Percentiles rank a stretch among this genome's conserved stretches.
phyloP scores from a whole-genome alignment of 2,888 invertebrate species.

The Drosophila mayaguana region DNA sequence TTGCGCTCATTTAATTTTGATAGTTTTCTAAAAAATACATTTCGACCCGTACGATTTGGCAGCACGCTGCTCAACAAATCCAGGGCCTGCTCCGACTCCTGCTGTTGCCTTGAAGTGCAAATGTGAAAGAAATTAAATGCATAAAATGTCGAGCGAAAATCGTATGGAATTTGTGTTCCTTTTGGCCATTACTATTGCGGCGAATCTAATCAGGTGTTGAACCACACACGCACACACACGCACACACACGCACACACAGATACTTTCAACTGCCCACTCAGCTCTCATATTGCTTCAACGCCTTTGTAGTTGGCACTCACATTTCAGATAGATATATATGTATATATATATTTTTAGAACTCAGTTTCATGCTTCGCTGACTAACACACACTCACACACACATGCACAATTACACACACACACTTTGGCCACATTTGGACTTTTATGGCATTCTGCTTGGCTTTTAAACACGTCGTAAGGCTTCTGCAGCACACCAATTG shows the following conservation, averaged over 20 bases:
- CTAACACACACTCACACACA: constrained; percentile 3
- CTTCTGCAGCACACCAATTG: constrained; percentile 22
- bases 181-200: constrained; percentile 28
- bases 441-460: constrained; percentile 38
- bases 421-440: constrained; percentile 1
- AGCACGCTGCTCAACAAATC: background rate
- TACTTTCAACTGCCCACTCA: background rate
- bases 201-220: constrained; percentile 52
- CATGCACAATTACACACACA: background rate
- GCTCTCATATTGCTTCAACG: constrained; percentile 18
- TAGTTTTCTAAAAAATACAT: constrained; percentile 17
- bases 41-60: constrained; percentile 3
- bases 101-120: background rate
- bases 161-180: constrained; percentile 18
- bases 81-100: constrained; percentile 10
- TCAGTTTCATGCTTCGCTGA: constrained; percentile 40
- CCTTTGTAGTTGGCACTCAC: constrained; percentile 33
- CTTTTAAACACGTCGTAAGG: constrained; percentile 64
- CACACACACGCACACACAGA: constrained; percentile 1
- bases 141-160: constrained; percentile 29
- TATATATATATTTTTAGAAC: constrained; percentile 16
- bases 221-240: constrained; percentile 12
- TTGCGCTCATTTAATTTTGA: constrained; percentile 5
- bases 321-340: background rate
- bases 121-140: constrained; percentile 34